Percentiles rank a stretch among this genome's conserved stretches.
These are phyloP conservation scores for Huso huso DNA, from an alignment of 2,797 vertebrate genomes.

Conservation along the genomic window DNA sequence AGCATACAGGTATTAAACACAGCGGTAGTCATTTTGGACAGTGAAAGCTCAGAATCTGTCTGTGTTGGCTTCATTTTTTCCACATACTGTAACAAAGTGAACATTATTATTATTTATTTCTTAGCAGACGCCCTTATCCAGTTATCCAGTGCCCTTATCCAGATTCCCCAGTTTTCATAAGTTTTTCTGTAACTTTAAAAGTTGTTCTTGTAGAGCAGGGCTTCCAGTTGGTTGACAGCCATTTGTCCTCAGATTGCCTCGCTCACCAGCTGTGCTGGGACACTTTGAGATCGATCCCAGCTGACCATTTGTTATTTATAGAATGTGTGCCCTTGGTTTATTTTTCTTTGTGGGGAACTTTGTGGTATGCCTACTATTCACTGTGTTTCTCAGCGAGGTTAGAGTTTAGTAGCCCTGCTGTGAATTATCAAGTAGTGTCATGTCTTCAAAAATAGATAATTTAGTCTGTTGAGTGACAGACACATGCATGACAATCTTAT, in stretches of 20 bases:
- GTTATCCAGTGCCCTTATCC: no score
- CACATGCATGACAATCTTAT: background rate
- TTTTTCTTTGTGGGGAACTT: conserved; percentile 41
- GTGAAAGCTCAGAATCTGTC: no score
- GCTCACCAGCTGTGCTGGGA: background rate
- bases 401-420: background rate
- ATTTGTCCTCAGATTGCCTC: conserved; percentile 5
- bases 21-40: no score
- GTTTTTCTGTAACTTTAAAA: no score
- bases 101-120: no score
- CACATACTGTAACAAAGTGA: no score
- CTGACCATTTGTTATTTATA: conserved; percentile 54
- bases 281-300: conserved; percentile 23
- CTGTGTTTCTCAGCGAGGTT: background rate
- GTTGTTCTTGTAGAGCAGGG: no score
- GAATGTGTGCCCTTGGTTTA: conserved; percentile 37
- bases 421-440: conserved; percentile 1
- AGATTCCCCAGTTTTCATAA: no score
- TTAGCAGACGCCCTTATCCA: no score
- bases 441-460: background rate
- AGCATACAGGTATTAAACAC: no score
- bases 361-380: conserved; percentile 10
- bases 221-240: no score
- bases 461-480: conserved; percentile 6
- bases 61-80: no score